These are phyloP conservation scores for Larimichthys polyactis DNA, from an alignment of 2,113 vertebrate genomes.

Conservation along the genomic window DNA sequence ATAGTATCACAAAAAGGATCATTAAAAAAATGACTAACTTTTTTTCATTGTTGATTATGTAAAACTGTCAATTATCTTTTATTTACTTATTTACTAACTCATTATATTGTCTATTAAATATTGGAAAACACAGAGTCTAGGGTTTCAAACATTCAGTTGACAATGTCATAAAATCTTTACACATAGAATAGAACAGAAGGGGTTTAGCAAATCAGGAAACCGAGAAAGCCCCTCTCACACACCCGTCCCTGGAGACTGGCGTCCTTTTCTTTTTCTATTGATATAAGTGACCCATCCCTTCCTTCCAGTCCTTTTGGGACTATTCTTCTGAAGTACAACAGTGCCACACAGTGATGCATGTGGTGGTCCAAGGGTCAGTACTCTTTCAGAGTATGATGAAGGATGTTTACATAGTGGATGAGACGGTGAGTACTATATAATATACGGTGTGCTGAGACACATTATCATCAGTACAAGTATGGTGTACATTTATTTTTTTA, in stretches of 20 bases:
- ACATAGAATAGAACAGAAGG: not conserved
- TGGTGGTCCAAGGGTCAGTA: not conserved
- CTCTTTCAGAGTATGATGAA: constrained; percentile 7
- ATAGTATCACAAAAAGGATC: not conserved
- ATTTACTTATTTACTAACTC: too few species aligned
- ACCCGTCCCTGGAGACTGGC: not conserved
- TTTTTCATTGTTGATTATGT: too few species aligned
- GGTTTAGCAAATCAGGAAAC: constrained; percentile 8
- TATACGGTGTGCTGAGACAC: not conserved
- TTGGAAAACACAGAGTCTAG: not conserved
- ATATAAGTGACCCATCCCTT: constrained; percentile 50
- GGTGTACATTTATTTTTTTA: not conserved
- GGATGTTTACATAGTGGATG: not conserved
- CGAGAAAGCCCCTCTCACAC: constrained; percentile 1
- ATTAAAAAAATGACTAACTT: too few species aligned
- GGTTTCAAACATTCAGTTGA: not conserved
- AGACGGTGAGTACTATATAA: not conserved
- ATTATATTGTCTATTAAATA: not conserved
- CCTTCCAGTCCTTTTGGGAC: constrained; percentile 37
- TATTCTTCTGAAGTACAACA: constrained; percentile 42
- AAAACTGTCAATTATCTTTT: too few species aligned
- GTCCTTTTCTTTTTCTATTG: constrained; percentile 42
- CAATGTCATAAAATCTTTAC: not conserved
- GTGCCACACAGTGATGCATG: constrained; percentile 1
- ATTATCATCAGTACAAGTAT: not conserved